Conservation (phyloP, 2,797 vertebrate species). For the Chiloscyllium punctatum region DNA sequence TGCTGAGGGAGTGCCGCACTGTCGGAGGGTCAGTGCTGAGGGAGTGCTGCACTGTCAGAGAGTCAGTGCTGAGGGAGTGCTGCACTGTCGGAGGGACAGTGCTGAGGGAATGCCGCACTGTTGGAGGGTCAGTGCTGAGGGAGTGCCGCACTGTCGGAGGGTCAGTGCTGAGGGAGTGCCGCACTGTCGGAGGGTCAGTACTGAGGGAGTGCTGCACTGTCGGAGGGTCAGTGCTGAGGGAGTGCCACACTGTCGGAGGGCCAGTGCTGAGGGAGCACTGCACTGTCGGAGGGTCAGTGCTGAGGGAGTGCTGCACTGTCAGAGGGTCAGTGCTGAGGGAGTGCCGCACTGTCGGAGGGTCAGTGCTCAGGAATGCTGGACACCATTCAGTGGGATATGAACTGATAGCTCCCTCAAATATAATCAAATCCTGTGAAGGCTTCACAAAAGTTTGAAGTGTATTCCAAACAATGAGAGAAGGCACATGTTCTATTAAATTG, state of each 20-base stretch:
- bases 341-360: neutral
- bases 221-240: too few relatives aligned
- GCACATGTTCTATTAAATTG: neutral
- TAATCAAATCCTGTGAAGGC: neutral
- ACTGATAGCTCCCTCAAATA: neutral
- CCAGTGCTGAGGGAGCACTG: too few relatives aligned
- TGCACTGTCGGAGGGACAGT: too few relatives aligned
- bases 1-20: too few relatives aligned
- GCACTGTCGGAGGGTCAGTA: neutral
- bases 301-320: neutral
- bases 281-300: too few relatives aligned
- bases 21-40: neutral
- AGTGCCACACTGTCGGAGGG: too few relatives aligned
- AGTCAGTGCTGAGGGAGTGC: neutral
- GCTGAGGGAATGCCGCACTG: too few relatives aligned
- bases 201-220: too few relatives aligned
- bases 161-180: neutral
- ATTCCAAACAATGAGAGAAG: neutral
- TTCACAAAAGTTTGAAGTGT: neutral
- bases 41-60: neutral
- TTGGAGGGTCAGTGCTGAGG: too few relatives aligned
- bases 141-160: too few relatives aligned
- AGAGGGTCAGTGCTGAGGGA: neutral
- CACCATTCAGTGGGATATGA: neutral
- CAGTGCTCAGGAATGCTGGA: neutral